Evolutionary conservation across 2,888 invertebrate species (phyloP), one percentile per base, ranked within the genome.

Genomic region (Spisula solida): DNA sequence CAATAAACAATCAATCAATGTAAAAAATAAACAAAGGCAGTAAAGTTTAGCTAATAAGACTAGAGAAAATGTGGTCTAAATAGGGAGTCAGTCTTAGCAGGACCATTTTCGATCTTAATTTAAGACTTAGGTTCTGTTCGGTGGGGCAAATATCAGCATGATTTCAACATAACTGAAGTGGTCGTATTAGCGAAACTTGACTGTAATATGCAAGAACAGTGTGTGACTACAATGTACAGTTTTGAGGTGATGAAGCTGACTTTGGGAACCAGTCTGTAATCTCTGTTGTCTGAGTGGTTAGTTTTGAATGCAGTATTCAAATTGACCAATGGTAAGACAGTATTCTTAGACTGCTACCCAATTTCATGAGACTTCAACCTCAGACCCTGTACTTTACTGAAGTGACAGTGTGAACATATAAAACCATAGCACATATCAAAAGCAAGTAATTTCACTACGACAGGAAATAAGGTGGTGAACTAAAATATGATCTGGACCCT

Each of bases 361-460:
- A 25, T 10, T 8, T 10, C n/a, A 25, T 5, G 6, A 25, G 4
- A n/a, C 25, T 41, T 41, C 8, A 66, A 25, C 60, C 25, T 66
- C 60, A 66, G 60, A 25, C 60, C 51, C 12, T 16, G 51, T 51
- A 51, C 60, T 66, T 66, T 25, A 25, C 25, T 66, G 25, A n/a
- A 66, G 60, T 66, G 25, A 75, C 14, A 12, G 31, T 31, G 70
- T 70, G 31, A 31, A 31, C 2, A 31, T 75, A 31, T 75, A 31
- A 75, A 75, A 75, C 25, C 31, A 75, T 34, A 75, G 75, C 75
- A 75, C 31, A 75, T 75, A 75, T 31, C 75, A 16, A 75, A 75
- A 75, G 75, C 75, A 75, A 34, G 75, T 18, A 34, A 75, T 31
- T 31, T 75, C 75, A 75, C 75, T 34, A 75, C 60, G n/a, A 66